A percentile compares a stretch with the other conserved stretches of the same genome.
phyloP scores from a whole-genome alignment of 1,140 invertebrate species.

The Carposina sasakii region DNA sequence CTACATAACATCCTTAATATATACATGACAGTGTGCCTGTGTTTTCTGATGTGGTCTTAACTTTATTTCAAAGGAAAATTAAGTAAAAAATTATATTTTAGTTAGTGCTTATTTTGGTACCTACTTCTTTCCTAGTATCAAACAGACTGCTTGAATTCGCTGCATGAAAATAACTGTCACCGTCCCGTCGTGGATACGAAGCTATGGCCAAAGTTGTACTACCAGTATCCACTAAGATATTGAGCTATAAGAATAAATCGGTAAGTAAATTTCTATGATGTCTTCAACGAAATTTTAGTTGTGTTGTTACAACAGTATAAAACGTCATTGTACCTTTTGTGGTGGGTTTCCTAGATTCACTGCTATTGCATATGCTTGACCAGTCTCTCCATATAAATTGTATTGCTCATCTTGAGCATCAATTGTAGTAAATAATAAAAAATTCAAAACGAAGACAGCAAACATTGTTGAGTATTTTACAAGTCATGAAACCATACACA shows the following conservation, averaged over 20 bases:
- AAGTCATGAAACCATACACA: too few relatives aligned
- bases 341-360: constrained; percentile 48
- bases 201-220: constrained; percentile 60
- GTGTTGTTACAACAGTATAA: not conserved
- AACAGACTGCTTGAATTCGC: constrained; percentile 44
- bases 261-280: constrained; percentile 3
- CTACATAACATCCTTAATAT: too few relatives aligned
- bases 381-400: constrained; percentile 56
- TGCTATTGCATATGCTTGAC: constrained; percentile 55
- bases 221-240: constrained; percentile 57
- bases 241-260: constrained; percentile 42
- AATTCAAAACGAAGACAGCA: too few relatives aligned
- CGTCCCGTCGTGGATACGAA: constrained; percentile 45
- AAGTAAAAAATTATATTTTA: too few relatives aligned
- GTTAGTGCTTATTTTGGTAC: constrained; percentile 11
- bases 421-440: constrained; percentile 22
- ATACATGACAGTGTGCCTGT: too few relatives aligned
- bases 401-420: constrained; percentile 36
- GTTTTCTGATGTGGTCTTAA: too few relatives aligned
- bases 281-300: too few relatives aligned
- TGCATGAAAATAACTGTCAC: constrained; percentile 44
- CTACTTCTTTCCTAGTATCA: constrained; percentile 48
- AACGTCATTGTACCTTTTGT: constrained; percentile 45
- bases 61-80: too few relatives aligned
- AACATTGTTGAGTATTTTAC: too few relatives aligned